These are phyloP conservation scores for Agrypnia vestita DNA, from an alignment of 1,140 invertebrate species.

Conservation along the genomic window DNA sequence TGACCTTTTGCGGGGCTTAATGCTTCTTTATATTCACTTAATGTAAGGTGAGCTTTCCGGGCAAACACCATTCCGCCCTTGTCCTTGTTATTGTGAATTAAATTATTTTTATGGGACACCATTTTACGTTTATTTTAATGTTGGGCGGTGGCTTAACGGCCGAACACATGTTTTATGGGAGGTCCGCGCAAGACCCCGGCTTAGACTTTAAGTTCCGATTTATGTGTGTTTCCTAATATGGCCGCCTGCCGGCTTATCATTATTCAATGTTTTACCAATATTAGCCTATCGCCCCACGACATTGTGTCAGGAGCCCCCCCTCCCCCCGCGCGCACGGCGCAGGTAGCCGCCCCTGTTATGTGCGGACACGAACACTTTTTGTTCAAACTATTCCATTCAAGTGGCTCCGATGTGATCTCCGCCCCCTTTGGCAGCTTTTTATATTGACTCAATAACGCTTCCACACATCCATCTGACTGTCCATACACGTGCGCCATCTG, in stretches of 20 bases:
- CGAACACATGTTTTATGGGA: neutral
- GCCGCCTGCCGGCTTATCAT: neutral
- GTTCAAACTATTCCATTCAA: neutral
- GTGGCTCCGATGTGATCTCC: neutral
- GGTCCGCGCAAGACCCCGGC: constrained; percentile 5
- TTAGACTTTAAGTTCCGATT: constrained; percentile 21
- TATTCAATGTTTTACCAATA: constrained; percentile 25
- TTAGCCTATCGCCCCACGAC: constrained; percentile 19
- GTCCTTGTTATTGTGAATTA: constrained; percentile 11
- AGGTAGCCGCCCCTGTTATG: constrained; percentile 1
- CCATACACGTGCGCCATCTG: no score
- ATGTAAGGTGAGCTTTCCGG: constrained; percentile 1
- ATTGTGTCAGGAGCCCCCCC: constrained; percentile 11
- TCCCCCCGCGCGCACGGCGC: no score
- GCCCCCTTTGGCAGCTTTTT: no score
- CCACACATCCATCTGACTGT: no score
- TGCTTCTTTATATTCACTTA: constrained; percentile 16
- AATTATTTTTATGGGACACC: neutral
- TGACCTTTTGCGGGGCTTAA: neutral
- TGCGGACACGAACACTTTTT: constrained; percentile 20
- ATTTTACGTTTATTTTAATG: no score
- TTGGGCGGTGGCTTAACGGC: no score
- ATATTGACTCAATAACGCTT: no score
- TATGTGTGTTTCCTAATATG: constrained; percentile 15
- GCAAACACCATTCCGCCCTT: neutral